These are phyloP conservation scores for Nymphalis c-album DNA, from an alignment of 2,888 invertebrate genomes.

Conservation along the genomic window DNA sequence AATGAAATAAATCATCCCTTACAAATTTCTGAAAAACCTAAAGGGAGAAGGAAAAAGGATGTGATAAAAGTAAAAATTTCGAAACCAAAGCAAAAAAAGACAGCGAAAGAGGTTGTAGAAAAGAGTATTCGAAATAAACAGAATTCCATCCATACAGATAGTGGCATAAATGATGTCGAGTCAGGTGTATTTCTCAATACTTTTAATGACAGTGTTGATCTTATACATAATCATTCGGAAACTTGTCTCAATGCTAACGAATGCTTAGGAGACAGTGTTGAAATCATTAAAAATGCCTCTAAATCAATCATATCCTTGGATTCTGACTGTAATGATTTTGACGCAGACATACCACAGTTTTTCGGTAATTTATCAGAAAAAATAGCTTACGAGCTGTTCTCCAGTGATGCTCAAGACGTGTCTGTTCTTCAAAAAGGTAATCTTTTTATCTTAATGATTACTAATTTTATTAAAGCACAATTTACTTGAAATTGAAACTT, in stretches of 20 bases:
- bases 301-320: slow-evolving; percentile 57
- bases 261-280: slow-evolving; percentile 61
- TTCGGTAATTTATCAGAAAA: slow-evolving; percentile 32
- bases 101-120: slow-evolving; percentile 33
- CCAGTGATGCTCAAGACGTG: slow-evolving; percentile 51
- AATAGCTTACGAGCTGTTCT: slow-evolving; percentile 46
- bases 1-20: slow-evolving; percentile 38
- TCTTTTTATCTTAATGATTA: neutral
- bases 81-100: slow-evolving; percentile 53
- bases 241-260: slow-evolving; percentile 67
- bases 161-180: slow-evolving; percentile 60
- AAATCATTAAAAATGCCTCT: slow-evolving; percentile 53
- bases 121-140: slow-evolving; percentile 18
- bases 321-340: slow-evolving; percentile 42
- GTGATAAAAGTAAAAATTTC: slow-evolving; percentile 72
- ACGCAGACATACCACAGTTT: slow-evolving; percentile 26
- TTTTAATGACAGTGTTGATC: slow-evolving; percentile 56
- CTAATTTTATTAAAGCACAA: neutral
- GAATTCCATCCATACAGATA: slow-evolving; percentile 43
- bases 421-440: slow-evolving; percentile 32
- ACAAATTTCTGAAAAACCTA: slow-evolving; percentile 40
- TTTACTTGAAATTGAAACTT: no score
- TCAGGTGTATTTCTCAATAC: slow-evolving; percentile 48
- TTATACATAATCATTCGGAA: slow-evolving; percentile 75
- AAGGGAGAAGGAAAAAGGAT: slow-evolving; percentile 59